A percentile compares a stretch with the other conserved stretches of the same genome.
These are phyloP conservation scores for Athetis lepigone DNA, from an alignment of 2,888 invertebrate species.

Conservation along the genomic window DNA sequence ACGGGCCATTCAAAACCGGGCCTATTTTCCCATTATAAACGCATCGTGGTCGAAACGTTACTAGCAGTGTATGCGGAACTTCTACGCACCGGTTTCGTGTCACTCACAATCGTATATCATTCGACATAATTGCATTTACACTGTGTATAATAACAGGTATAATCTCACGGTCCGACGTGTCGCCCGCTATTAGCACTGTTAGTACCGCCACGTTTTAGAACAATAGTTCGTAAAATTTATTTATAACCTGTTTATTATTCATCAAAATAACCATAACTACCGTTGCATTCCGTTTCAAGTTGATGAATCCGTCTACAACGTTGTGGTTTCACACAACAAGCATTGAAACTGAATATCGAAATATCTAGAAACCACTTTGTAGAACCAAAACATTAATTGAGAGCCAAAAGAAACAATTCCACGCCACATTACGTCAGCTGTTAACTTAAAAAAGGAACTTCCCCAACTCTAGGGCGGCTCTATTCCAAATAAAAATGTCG, in stretches of 20 bases:
- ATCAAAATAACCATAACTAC: slow-evolving; percentile 44
- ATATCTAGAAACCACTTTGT: slow-evolving; percentile 2
- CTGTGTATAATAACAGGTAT: slow-evolving; percentile 38
- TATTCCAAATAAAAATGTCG: slow-evolving; percentile 68
- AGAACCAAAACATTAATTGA: slow-evolving; percentile 26
- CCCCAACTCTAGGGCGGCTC: slow-evolving; percentile 29
- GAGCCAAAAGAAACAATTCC: slow-evolving; percentile 22
- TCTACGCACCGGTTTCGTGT: slow-evolving; percentile 67
- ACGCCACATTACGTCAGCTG: slow-evolving; percentile 45
- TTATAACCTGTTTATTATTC: slow-evolving; percentile 50
- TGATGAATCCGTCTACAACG: slow-evolving; percentile 7
- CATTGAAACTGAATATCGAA: neutral
- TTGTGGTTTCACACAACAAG: neutral
- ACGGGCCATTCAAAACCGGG: slow-evolving; percentile 59
- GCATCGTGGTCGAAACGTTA: slow-evolving; percentile 67
- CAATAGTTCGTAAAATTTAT: slow-evolving; percentile 54
- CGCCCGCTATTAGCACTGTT: slow-evolving; percentile 39
- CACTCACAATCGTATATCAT: slow-evolving; percentile 65
- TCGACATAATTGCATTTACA: slow-evolving; percentile 63
- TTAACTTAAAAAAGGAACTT: slow-evolving; percentile 44
- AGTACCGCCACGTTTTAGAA: slow-evolving; percentile 39
- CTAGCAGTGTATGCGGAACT: slow-evolving; percentile 74
- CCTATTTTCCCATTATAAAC: slow-evolving; percentile 71
- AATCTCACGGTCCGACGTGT: slow-evolving; percentile 52
- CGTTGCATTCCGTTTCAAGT: slow-evolving; percentile 21